Conservation (phyloP, 2,113 vertebrate species). For the Oncorhynchus masou region DNA sequence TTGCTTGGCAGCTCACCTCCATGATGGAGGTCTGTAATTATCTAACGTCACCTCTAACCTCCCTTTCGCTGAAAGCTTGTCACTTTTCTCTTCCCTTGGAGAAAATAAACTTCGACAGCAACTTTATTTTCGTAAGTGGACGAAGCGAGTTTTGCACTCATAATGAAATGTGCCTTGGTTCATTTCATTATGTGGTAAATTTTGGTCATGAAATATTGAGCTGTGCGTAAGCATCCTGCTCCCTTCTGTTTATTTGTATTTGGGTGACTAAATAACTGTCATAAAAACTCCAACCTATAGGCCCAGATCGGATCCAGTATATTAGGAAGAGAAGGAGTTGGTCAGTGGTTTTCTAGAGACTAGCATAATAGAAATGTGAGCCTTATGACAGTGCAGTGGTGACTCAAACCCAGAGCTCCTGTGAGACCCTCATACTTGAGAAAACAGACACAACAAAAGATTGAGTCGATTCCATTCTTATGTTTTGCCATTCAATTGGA, state of each 20-base stretch:
- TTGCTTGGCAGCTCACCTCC: conserved; percentile 67
- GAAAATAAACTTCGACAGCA: conserved; percentile 11
- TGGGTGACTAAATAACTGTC: conserved; percentile 26
- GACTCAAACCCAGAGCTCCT: background rate
- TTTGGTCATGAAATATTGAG: conserved; percentile 33
- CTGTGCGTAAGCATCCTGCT: conserved; percentile 12
- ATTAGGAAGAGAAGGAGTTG: background rate
- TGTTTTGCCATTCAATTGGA: conserved; percentile 38
- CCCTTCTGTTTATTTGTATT: conserved; percentile 33
- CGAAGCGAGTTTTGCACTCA: conserved; percentile 33
- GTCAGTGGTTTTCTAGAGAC: conserved; percentile 11
- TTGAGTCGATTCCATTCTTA: conserved; percentile 26
- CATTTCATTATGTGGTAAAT: conserved; percentile 29
- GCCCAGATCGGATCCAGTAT: conserved; percentile 26
- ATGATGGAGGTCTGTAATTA: conserved; percentile 67
- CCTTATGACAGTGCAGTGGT: conserved; percentile 13
- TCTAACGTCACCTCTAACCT: conserved; percentile 22
- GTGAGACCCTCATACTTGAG: conserved; percentile 34
- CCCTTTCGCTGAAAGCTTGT: background rate
- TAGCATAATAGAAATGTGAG: conserved; percentile 16
- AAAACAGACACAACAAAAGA: conserved; percentile 40
- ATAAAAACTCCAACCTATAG: conserved; percentile 29
- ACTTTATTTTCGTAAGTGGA: conserved; percentile 33
- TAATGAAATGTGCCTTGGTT: conserved; percentile 35
- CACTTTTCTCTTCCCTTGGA: background rate